A percentile compares a stretch with the other conserved stretches of the same genome.
Conservation (phyloP, 2,797 vertebrate species). For the Acestrorhynchus altus region DNA sequence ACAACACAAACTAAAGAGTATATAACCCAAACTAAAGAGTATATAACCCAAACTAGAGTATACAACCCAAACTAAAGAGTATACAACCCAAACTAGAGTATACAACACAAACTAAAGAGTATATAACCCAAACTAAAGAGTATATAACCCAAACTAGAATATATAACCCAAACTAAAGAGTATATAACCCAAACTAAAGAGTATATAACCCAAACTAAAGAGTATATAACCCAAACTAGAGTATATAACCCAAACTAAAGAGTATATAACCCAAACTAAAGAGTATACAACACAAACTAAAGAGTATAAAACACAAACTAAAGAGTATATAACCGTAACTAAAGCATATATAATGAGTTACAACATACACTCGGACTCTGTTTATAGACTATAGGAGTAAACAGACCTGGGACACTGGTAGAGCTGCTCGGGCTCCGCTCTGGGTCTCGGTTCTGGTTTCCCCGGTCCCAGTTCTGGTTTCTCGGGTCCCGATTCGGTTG, state of each 20-base stretch:
- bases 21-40: not conserved
- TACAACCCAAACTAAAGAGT: not conserved
- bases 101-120: not conserved
- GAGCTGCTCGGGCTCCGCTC: not conserved
- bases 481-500: not conserved
- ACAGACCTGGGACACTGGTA: conserved; percentile 46
- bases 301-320: not conserved
- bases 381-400: too few relatives aligned
- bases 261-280: not conserved
- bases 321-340: not conserved
- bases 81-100: not conserved
- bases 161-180: not conserved
- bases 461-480: not conserved
- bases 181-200: too few relatives aligned
- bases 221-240: too few relatives aligned
- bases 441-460: conserved; percentile 15
- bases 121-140: not conserved
- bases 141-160: not conserved
- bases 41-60: not conserved
- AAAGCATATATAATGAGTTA: not conserved
- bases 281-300: not conserved
- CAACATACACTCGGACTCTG: too few relatives aligned
- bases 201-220: too few relatives aligned
- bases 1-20: not conserved
- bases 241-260: not conserved